phyloP scores from a whole-genome alignment of 2,113 vertebrate species.

The Takifugu bimaculatus region DNA sequence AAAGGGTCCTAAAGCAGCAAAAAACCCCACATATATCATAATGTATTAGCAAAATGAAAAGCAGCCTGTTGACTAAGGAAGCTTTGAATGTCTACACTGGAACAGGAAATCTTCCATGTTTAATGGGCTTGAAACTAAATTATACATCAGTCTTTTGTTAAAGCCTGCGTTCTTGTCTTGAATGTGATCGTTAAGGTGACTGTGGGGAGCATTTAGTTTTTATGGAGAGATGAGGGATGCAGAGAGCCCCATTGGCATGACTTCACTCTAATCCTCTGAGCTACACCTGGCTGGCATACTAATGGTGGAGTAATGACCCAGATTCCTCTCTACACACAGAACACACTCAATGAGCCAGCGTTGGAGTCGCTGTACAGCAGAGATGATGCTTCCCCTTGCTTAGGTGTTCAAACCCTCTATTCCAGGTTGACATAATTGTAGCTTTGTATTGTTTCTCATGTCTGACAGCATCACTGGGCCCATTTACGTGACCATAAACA shows the following conservation, averaged over 20 bases:
- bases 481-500: too few species aligned
- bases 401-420: too few species aligned
- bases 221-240: constrained; percentile 12
- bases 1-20: not conserved
- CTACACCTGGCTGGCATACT: constrained; percentile 67
- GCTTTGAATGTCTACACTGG: constrained; percentile 3
- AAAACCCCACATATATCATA: not conserved
- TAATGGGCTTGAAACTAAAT: constrained; percentile 29
- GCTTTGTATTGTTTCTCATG: too few species aligned
- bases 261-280: constrained; percentile 59
- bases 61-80: not conserved
- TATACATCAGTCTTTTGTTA: constrained; percentile 21
- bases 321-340: constrained; percentile 46
- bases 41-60: not conserved
- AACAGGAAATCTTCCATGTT: constrained; percentile 14
- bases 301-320: constrained; percentile 63
- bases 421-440: too few species aligned
- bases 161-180: constrained; percentile 5
- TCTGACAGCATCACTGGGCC: too few species aligned
- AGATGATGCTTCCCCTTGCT: too few species aligned
- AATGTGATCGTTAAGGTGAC: constrained; percentile 24
- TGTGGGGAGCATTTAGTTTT: constrained; percentile 29
- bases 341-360: constrained; percentile 20
- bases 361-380: too few species aligned
- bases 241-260: constrained; percentile 34